These are phyloP conservation scores for Lasioglossum oenotherae DNA, from an alignment of 2,888 invertebrate genomes.

Conservation along the genomic window DNA sequence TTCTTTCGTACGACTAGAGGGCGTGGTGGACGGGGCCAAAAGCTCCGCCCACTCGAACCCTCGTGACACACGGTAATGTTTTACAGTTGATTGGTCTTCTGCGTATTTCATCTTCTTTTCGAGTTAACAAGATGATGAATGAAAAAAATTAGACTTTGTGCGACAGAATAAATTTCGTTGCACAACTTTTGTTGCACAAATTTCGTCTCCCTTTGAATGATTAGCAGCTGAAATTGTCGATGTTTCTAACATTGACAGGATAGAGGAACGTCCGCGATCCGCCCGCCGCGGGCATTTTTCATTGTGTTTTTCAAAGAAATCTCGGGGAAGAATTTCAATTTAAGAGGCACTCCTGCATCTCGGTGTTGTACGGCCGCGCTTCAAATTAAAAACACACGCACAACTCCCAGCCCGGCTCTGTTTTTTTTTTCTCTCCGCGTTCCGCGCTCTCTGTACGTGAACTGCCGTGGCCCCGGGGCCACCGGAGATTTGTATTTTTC, in stretches of 20 bases:
- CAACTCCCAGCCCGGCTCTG: neutral
- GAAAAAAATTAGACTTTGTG: too few relatives aligned
- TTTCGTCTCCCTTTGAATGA: neutral
- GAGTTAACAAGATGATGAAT: too few relatives aligned
- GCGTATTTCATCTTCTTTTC: too few relatives aligned
- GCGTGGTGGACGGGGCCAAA: neutral
- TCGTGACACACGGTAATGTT: neutral
- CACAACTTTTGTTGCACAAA: fast-evolving
- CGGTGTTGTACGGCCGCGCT: neutral
- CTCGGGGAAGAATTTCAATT: neutral
- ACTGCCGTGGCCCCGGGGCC: constrained; percentile 5
- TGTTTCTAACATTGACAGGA: neutral
- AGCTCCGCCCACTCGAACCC: neutral
- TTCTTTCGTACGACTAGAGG: neutral
- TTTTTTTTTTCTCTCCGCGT: neutral
- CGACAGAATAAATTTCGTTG: neutral
- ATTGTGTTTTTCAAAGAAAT: neutral
- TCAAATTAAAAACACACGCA: constrained; percentile 37
- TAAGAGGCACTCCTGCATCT: constrained; percentile 3
- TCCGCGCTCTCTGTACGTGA: neutral
- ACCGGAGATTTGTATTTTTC: constrained; percentile 24
- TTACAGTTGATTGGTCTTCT: neutral
- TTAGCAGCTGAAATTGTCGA: neutral
- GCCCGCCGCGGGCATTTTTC: neutral
- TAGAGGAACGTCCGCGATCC: neutral